Percentiles rank a stretch among this genome's conserved stretches.
Evolutionary conservation across 2,888 invertebrate genomes (phyloP).

Genomic region (Anorthoa munda): DNA sequence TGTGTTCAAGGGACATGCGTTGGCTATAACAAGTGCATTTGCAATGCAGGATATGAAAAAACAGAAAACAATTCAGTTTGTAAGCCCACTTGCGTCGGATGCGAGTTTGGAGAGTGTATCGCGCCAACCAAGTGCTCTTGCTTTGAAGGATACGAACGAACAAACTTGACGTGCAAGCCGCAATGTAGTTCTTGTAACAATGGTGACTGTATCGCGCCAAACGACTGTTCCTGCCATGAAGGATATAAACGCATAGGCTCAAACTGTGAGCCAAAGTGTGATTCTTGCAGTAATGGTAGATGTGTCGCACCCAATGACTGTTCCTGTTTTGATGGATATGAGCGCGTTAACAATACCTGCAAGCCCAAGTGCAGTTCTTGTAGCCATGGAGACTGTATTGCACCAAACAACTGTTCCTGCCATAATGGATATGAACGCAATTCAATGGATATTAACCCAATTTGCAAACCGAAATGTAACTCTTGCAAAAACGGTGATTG

Average conservation of each 20-base stretch:
- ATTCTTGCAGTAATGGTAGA: conserved; percentile 46
- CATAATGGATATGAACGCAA: conserved; percentile 27
- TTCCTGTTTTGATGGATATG: conserved; percentile 43
- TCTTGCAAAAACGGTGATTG: conserved; percentile 64
- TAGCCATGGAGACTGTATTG: conserved; percentile 51
- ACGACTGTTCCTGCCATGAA: conserved; percentile 51
- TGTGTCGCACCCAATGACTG: conserved; percentile 45
- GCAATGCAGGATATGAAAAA: conserved; percentile 35
- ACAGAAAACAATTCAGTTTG: conserved; percentile 24
- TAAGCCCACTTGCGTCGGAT: conserved; percentile 44
- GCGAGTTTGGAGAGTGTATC: conserved; percentile 52
- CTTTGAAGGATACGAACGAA: conserved; percentile 33
- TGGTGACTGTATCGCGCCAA: conserved; percentile 61
- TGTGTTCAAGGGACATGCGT: conserved; percentile 38
- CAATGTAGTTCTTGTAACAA: conserved; percentile 54
- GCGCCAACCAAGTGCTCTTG: conserved; percentile 52
- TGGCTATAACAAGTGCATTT: conserved; percentile 27
- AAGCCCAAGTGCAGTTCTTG: conserved; percentile 51
- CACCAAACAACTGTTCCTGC: conserved; percentile 48
- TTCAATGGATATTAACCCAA: conserved; percentile 1
- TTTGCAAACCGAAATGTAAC: conserved; percentile 39
- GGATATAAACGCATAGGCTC: conserved; percentile 43
- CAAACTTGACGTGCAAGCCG: conserved; percentile 27
- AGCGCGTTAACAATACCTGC: conserved; percentile 12
- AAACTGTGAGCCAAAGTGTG: conserved; percentile 30